phyloP scores from a whole-genome alignment of 1,140 invertebrate genomes.

The Gryllus bimaculatus region DNA sequence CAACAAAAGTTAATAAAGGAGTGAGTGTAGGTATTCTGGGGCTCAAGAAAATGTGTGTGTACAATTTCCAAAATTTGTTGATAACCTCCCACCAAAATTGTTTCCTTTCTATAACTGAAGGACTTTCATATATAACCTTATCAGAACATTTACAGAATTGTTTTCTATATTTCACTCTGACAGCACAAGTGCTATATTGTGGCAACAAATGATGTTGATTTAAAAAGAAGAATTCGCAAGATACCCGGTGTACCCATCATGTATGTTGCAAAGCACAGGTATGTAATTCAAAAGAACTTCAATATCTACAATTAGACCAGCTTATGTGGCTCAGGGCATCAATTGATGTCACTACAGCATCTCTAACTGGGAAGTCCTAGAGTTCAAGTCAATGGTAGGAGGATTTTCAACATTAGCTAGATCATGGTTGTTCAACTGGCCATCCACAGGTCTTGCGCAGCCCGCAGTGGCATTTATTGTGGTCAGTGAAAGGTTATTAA shows the following conservation, averaged over 20 bases:
- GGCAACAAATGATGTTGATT: constrained; percentile 96
- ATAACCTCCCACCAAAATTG: background rate
- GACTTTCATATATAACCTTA: no score
- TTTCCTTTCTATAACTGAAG: no score
- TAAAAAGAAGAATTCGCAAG: constrained; percentile 92
- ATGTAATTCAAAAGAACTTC: constrained; percentile 20
- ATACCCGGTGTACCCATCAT: constrained; percentile 99
- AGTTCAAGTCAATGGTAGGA: background rate
- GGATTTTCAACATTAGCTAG: background rate
- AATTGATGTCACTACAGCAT: background rate
- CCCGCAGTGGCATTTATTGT: no score
- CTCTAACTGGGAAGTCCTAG: background rate
- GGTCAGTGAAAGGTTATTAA: no score
- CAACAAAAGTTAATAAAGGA: no score
- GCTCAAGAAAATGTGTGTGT: no score
- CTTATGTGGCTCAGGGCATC: no score
- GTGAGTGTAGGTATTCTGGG: no score
- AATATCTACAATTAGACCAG: background rate
- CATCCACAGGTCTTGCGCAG: background rate
- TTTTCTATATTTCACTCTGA: constrained; percentile 31
- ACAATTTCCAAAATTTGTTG: background rate
- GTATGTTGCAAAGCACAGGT: constrained; percentile 85
- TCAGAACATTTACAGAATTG: background rate
- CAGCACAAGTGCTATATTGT: constrained; percentile 99
- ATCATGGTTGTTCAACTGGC: background rate